Percentiles rank a stretch among this genome's conserved stretches.
Conservation (phyloP, 2,888 invertebrate species). For the Eupithecia subumbrata region DNA sequence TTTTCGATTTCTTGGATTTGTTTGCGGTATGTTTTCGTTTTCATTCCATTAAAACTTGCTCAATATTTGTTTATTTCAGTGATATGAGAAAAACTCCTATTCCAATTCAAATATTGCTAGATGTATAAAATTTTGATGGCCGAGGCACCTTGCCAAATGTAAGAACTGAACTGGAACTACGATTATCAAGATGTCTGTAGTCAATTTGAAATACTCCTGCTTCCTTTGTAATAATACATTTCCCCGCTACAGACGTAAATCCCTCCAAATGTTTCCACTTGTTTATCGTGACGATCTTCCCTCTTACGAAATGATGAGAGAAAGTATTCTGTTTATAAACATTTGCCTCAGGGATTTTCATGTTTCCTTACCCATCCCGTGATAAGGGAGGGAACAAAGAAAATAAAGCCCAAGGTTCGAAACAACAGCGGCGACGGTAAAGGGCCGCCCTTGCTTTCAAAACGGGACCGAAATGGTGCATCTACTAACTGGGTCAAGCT, state of each 20-base stretch:
- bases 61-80: not conserved
- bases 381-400: conserved; percentile 51
- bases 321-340: conserved; percentile 13
- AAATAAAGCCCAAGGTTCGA: conserved; percentile 47
- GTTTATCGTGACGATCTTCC: not conserved
- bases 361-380: conserved; percentile 6
- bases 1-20: not conserved
- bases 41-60: not conserved
- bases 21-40: not conserved
- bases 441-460: conserved; percentile 71
- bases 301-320: conserved; percentile 16
- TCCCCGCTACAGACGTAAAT: not conserved
- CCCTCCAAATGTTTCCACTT: conserved; percentile 1
- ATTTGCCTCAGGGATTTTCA: conserved; percentile 1
- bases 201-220: not conserved
- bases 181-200: conserved; percentile 2
- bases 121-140: not conserved
- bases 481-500: conserved; percentile 81
- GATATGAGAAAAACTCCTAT: not conserved
- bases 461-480: conserved; percentile 79
- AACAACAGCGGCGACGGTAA: conserved; percentile 57
- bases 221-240: not conserved
- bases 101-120: not conserved
- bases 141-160: conserved; percentile 5
- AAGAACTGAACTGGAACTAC: not conserved